Evolutionary conservation across 2,113 vertebrate species (phyloP).

Genomic region (Gnathonemus echidnorhynchus): DNA sequence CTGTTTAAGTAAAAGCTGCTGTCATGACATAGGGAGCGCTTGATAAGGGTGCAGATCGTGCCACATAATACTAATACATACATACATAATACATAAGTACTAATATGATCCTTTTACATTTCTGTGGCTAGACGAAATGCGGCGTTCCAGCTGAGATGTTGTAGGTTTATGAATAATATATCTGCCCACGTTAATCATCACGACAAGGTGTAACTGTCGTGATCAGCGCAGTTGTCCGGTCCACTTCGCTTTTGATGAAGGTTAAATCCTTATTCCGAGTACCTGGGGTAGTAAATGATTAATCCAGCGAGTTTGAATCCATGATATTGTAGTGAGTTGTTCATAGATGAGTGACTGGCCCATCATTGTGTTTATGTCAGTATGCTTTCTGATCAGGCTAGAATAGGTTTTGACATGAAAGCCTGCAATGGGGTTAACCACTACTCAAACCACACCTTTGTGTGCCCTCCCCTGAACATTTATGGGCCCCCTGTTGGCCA

Average conservation of each 20-base stretch:
- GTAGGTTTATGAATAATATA: neutral
- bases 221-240: neutral
- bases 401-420: neutral
- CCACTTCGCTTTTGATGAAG: neutral
- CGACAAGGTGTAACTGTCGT: neutral
- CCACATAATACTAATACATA: neutral
- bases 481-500: neutral
- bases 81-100: neutral
- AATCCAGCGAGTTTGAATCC: neutral
- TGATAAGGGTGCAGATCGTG: neutral
- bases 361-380: neutral
- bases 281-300: neutral
- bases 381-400: neutral
- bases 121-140: neutral
- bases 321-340: neutral
- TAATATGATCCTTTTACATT: neutral
- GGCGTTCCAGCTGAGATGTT: neutral
- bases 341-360: neutral
- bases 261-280: neutral
- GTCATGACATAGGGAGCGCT: neutral
- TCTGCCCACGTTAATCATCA: neutral
- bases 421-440: neutral
- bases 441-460: neutral
- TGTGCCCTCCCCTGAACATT: neutral
- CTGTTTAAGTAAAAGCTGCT: neutral